Evolutionary conservation across 2,888 invertebrate genomes (phyloP).

Genomic region (Embidobia sp.): DNA sequence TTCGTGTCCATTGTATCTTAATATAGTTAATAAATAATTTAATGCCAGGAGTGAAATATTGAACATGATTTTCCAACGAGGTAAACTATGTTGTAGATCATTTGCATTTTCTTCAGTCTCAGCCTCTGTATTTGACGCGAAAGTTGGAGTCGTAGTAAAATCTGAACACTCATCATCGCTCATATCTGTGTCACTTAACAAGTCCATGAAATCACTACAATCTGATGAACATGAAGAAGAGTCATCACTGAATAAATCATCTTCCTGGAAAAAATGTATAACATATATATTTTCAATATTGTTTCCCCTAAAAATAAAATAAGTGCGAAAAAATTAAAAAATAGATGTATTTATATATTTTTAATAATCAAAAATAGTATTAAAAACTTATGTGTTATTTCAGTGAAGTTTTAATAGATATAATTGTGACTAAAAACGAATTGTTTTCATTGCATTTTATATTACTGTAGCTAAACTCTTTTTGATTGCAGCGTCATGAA

Average conservation of each 20-base stretch:
- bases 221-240: neutral
- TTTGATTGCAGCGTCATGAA: no score
- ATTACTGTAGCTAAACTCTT: no score
- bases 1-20: neutral
- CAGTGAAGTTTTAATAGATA: no score
- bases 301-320: neutral
- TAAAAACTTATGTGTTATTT: no score
- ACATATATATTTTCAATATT: no score
- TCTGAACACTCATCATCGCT: slow-evolving; percentile 2
- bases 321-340: neutral
- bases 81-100: neutral
- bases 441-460: no score
- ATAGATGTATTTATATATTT: no score
- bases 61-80: neutral
- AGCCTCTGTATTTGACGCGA: no score
- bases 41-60: slow-evolving; percentile 1
- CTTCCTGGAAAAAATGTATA: neutral
- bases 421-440: no score
- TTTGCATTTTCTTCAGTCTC: neutral
- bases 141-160: neutral
- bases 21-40: neutral
- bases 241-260: neutral
- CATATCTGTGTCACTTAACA: neutral
- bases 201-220: neutral
- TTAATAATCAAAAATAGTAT: no score